phyloP scores from a whole-genome alignment of 2,888 invertebrate species.

The Epinotia ramella region DNA sequence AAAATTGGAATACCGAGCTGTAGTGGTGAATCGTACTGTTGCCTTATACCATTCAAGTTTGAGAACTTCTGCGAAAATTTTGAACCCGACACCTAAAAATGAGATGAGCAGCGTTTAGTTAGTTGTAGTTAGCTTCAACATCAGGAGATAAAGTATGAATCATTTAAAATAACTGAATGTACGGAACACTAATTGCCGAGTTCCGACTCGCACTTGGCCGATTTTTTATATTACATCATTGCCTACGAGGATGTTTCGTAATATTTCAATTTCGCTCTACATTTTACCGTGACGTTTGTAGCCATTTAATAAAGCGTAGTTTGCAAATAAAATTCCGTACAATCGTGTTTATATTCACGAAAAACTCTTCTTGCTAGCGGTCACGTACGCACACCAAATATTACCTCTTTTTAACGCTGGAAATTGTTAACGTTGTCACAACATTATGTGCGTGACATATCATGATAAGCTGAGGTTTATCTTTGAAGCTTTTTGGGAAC shows the following conservation, averaged over 20 bases:
- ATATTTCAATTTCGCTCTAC: slow-evolving; percentile 15
- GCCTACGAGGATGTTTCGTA: neutral
- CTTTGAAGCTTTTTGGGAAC: slow-evolving; percentile 10
- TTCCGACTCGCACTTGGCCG: no score
- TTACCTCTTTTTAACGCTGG: slow-evolving; percentile 5
- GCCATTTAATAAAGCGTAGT: slow-evolving; percentile 22
- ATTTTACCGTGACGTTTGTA: slow-evolving; percentile 8
- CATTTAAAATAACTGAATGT: no score
- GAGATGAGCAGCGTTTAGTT: no score
- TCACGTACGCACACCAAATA: slow-evolving; percentile 20
- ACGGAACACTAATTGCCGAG: no score
- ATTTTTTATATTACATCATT: neutral
- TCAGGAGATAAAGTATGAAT: no score
- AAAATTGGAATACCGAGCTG: no score
- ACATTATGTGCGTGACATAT: neutral
- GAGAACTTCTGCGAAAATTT: no score
- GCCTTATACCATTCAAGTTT: no score
- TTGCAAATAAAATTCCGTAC: slow-evolving; percentile 18
- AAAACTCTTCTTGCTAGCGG: slow-evolving; percentile 10
- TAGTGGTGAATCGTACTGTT: no score
- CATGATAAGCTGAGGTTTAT: slow-evolving; percentile 23
- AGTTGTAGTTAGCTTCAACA: no score
- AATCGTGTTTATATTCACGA: slow-evolving; percentile 12
- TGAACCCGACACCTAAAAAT: no score
- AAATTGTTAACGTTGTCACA: slow-evolving; percentile 20